Evolutionary conservation across 2,113 vertebrate genomes (phyloP), one percentile per base, ranked within the genome.

Genomic region (Epinephelus cyanopodus): DNA sequence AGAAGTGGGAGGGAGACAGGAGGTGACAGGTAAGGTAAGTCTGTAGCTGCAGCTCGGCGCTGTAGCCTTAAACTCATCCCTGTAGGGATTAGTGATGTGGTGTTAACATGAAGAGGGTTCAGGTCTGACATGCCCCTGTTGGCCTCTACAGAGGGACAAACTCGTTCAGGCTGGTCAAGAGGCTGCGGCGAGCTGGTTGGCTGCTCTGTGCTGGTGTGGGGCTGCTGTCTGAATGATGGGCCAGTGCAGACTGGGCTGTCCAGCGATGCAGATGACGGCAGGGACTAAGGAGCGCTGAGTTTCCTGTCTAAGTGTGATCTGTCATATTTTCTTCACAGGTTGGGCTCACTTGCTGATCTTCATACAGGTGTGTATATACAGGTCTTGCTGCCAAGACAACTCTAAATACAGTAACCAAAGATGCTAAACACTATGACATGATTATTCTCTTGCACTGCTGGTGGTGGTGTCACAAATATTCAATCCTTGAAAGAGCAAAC

Each of bases 31-130:
- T 68, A 80, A 27, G 63, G 75, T 67, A 77, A 82, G 79, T 84
- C 58, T 81, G 58, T 74, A 45, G 19, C 78, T 33, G 62, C 47
- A 61, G 81, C 62, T 11, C 10, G 37, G 53, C 29, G 9, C 18
- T 37, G 57, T 18, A 64, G 74, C 71, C 82, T 78, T 74, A 83
- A 90, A 84, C 53, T 61, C 66, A 47, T 79, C 75, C 78, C 85
- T 74, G 86, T 53, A 61, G 74, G 74, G 79, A 85, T 84, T 81
- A 89, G 77, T 66, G 74, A 83, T 83, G 87, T 72, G 72, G 62
- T 65, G 84, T 87, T 89, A 92, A 89, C 84, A 87, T 54, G 50
- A 29, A 87, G 60, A 52, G 52, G 67, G 70, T 63, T 85, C 57
- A 29, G 62, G 77, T 76, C 66, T 79, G 82, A 90, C 77, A 85